phyloP scores from a whole-genome alignment of 1,140 invertebrate species.

The Phymastichus coffea region DNA sequence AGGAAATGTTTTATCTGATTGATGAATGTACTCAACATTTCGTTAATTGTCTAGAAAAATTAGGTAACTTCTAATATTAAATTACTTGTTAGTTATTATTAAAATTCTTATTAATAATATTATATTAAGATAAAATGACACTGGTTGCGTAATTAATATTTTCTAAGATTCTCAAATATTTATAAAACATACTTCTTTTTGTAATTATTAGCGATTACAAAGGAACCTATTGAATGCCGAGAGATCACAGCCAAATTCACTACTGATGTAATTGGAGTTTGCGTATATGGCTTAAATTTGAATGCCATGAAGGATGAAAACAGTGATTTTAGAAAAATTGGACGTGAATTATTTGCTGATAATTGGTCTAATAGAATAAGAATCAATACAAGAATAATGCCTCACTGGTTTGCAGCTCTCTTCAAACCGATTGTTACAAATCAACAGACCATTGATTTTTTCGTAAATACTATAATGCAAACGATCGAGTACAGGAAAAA shows the following conservation, averaged over 20 bases:
- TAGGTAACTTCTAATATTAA: neutral
- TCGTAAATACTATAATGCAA: conserved; percentile 52
- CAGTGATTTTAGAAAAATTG: conserved; percentile 55
- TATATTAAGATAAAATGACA: too few species aligned
- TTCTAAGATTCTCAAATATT: too few species aligned
- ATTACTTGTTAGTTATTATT: too few species aligned
- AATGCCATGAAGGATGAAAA: conserved; percentile 57
- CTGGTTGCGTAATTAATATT: too few species aligned
- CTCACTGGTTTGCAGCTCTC: conserved; percentile 35
- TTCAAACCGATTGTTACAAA: conserved; percentile 31
- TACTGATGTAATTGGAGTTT: conserved; percentile 60
- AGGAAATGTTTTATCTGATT: conserved; percentile 53
- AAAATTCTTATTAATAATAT: too few species aligned
- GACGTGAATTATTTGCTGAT: conserved; percentile 42
- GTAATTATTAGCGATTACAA: conserved; percentile 6
- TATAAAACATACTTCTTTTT: too few species aligned
- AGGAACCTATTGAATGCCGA: conserved; percentile 28
- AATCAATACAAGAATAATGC: conserved; percentile 31
- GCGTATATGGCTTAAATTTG: conserved; percentile 62
- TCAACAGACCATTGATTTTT: conserved; percentile 52
- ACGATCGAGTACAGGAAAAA: conserved; percentile 54
- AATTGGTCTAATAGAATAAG: conserved; percentile 36
- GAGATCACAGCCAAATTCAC: conserved; percentile 51
- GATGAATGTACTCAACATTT: conserved; percentile 49
- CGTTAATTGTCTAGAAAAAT: conserved; percentile 41